Conservation (phyloP, 2,113 vertebrate species). For the Erythrocebus patas region DNA sequence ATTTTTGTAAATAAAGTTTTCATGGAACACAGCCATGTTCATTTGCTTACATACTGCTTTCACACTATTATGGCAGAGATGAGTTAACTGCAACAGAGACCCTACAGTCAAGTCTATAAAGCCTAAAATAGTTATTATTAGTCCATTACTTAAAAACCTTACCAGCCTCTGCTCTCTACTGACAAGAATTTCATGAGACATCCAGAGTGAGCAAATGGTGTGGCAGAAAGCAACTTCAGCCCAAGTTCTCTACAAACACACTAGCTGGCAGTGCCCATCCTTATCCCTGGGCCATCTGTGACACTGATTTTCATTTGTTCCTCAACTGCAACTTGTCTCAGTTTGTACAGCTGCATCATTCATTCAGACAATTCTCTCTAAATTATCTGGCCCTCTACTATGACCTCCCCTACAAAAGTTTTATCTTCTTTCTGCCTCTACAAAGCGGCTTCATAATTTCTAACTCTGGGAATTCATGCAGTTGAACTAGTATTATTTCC, state of each 20-base stretch:
- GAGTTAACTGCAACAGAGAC: background rate
- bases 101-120: background rate
- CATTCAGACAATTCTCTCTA: background rate
- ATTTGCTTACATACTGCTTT: background rate
- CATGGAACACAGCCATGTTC: background rate
- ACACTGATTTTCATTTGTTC: background rate
- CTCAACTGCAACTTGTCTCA: background rate
- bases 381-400: background rate
- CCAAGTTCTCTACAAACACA: background rate
- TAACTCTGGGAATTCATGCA: background rate
- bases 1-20: background rate
- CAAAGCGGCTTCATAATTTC: background rate
- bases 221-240: background rate
- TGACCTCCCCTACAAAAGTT: background rate
- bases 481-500: background rate
- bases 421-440: background rate
- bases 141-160: background rate
- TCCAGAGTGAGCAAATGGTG: background rate
- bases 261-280: background rate
- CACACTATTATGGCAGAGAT: background rate
- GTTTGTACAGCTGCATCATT: background rate
- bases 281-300: background rate
- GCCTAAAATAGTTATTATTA: background rate
- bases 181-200: background rate
- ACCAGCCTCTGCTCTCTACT: background rate